Conservation (phyloP, 2,113 vertebrate genomes). For the Mirounga angustirostris region DNA sequence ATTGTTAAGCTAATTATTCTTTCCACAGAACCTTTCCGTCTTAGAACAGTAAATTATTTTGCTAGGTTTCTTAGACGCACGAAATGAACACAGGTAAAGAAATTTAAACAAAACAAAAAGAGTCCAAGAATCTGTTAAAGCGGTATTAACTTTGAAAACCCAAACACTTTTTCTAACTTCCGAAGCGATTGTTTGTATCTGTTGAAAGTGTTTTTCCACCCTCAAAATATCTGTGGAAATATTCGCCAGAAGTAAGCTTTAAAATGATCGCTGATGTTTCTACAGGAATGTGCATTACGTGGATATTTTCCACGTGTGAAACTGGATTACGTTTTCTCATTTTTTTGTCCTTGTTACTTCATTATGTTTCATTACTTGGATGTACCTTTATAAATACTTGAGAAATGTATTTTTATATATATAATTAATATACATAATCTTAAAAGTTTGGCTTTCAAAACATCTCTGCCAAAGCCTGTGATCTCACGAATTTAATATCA, state of each 20-base stretch:
- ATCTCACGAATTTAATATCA: slow-evolving; percentile 40
- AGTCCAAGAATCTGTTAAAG: slow-evolving; percentile 14
- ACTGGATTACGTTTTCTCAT: neutral
- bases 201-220: slow-evolving; percentile 42
- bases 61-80: slow-evolving; percentile 23
- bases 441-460: slow-evolving; percentile 48
- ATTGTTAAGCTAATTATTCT: neutral
- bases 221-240: slow-evolving; percentile 42
- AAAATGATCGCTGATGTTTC: slow-evolving; percentile 47
- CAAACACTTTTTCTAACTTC: slow-evolving; percentile 23
- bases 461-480: neutral
- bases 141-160: slow-evolving; percentile 39
- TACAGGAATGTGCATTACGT: neutral
- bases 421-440: neutral
- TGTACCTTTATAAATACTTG: slow-evolving; percentile 36
- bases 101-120: slow-evolving; percentile 42
- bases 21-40: neutral
- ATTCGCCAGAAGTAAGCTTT: slow-evolving; percentile 37
- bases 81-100: slow-evolving; percentile 44
- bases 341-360: slow-evolving; percentile 58
- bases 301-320: slow-evolving; percentile 55
- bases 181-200: neutral
- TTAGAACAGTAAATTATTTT: neutral
- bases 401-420: neutral
- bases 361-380: slow-evolving; percentile 10